These are phyloP conservation scores for Ethmia dodecea DNA, from an alignment of 2,888 invertebrate species.

Conservation along the genomic window DNA sequence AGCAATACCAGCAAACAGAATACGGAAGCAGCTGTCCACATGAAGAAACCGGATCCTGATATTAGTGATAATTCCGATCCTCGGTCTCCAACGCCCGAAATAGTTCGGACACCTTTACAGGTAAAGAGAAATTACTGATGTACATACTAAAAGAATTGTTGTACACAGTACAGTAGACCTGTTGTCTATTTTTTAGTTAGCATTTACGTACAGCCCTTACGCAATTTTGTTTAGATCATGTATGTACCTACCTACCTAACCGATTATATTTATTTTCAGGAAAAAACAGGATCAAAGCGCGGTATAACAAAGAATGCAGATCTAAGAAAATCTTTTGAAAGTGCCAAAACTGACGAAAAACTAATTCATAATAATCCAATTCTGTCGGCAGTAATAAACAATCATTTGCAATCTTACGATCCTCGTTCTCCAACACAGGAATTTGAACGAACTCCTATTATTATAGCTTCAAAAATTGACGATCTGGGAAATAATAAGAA, in stretches of 20 bases:
- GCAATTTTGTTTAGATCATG: too few relatives aligned
- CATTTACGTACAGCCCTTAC: too few relatives aligned
- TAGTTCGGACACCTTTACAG: constrained; percentile 78
- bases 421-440: constrained; percentile 79
- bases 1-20: constrained; percentile 59
- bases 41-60: constrained; percentile 44
- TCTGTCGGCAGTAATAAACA: constrained; percentile 66
- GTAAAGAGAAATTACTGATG: constrained; percentile 46
- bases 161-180: too few relatives aligned
- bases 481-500: constrained; percentile 31
- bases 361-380: constrained; percentile 66
- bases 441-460: constrained; percentile 78
- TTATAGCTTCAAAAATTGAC: constrained; percentile 42
- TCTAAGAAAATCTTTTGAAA: constrained; percentile 66
- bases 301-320: constrained; percentile 72
- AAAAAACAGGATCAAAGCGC: constrained; percentile 53
- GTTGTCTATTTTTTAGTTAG: too few relatives aligned
- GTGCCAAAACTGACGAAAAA: constrained; percentile 49
- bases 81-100: constrained; percentile 78
- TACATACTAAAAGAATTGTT: too few relatives aligned
- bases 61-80: constrained; percentile 63
- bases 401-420: constrained; percentile 69
- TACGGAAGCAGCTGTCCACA: constrained; percentile 36
- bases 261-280: constrained; percentile 47
- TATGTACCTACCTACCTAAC: too few relatives aligned